Evolutionary conservation across 2,113 vertebrate genomes (phyloP), one percentile per base, ranked within the genome.

Genomic region (Tenrec ecaudatus): DNA sequence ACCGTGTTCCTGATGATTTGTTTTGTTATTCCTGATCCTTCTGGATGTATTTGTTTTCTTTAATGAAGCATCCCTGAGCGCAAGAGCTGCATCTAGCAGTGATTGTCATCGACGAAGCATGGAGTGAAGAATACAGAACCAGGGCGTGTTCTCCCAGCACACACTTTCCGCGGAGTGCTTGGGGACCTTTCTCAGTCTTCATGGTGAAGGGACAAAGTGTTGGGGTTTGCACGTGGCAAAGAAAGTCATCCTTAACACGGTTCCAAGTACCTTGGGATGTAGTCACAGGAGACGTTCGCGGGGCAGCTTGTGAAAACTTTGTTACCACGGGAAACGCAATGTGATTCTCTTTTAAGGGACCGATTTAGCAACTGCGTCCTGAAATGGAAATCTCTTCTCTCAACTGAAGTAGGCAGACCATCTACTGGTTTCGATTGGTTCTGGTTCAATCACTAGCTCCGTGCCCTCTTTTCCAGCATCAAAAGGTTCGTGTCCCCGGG

Each of bases 31-130:
- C 3, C 43, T n/a, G 25, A 14, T 47, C 60, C 33, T 94, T 86
- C 43, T 94, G 53, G 47, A 82, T 85, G 85, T 97, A 80, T 29
- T 93, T 94, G 97, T 97, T 97, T 36, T 36, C 19, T 95, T 97
- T 95, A 84, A 96, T 93, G 96, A 98, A 98, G 98, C 97, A 98
- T 99, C 98, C 99, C 99, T 99, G 99, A 99, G 99, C 98, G 98
- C 98, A 98, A 98, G 78, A 95, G 97, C 97, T 97, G 97, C 98
- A 40, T 98, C 93, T 95, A 98, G 97, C 98, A 98, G 97, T 98
- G 99, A 99, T 99, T 99, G 99, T 99, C 98, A 98, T 98, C 98
- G 97, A 98, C 96, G 47, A 97, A 98, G 86, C 1, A 0, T 95
- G 97, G 97, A 96, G 94, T 95, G 88, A 88, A 93, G 94, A 94